Conservation (phyloP, 2,113 vertebrate genomes). For the Tychaedon coryphoeus region DNA sequence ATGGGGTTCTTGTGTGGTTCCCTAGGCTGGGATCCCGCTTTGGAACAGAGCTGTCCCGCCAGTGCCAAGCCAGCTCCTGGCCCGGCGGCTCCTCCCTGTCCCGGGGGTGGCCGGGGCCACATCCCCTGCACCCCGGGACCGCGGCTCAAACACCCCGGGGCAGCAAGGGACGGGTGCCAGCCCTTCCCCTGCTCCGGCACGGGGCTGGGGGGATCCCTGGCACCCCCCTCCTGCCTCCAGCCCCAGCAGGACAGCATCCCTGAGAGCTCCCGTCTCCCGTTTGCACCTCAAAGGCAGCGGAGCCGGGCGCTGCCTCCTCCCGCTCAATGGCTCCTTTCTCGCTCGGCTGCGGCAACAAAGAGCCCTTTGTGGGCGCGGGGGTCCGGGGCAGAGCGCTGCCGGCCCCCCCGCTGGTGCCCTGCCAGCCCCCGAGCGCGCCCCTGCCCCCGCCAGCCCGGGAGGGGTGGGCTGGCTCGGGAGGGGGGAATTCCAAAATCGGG, state of each 20-base stretch:
- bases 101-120: background rate
- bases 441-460: background rate
- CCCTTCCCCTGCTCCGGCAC: background rate
- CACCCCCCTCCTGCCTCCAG: background rate
- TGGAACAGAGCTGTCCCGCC: background rate
- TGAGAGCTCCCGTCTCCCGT: background rate
- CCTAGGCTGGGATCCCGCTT: background rate
- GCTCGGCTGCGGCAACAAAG: constrained; percentile 33
- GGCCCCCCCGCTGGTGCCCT: background rate
- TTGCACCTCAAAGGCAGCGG: accelerated
- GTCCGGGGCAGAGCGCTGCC: background rate
- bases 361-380: background rate
- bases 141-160: accelerated
- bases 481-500: background rate
- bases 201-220: background rate
- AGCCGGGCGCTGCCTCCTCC: background rate
- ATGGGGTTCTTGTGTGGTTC: background rate
- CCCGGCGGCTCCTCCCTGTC: background rate
- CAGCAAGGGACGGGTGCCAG: background rate
- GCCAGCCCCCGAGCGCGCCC: background rate
- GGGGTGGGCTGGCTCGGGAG: background rate
- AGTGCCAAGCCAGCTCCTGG: constrained; percentile 12
- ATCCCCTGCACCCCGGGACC: background rate
- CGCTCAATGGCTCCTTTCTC: background rate
- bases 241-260: background rate